Conservation (phyloP, 2,888 invertebrate species). For the Hofmannophila pseudospretella region DNA sequence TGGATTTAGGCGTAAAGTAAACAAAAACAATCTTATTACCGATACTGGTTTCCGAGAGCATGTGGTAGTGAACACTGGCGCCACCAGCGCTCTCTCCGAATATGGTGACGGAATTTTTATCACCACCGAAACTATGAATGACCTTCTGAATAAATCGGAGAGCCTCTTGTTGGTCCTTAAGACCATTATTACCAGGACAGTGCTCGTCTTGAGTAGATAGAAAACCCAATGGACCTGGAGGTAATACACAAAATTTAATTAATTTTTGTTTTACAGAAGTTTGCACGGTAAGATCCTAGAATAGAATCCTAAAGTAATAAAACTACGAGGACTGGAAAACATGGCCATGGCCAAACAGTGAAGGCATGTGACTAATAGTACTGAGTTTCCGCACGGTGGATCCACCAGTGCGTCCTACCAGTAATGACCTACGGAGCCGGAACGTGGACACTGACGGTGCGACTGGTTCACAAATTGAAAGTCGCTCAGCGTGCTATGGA, state of each 20-base stretch:
- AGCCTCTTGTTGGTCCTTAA: conserved; percentile 82
- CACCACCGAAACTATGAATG: conserved; percentile 80
- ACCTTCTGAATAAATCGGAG: conserved; percentile 80
- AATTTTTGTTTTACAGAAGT: background rate
- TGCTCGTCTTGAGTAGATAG: conserved; percentile 80
- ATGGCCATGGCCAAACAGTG: too few species aligned
- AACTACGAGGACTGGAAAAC: too few species aligned
- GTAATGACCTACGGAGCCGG: too few species aligned
- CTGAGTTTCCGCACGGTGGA: too few species aligned
- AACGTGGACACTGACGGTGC: too few species aligned
- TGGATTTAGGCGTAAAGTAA: too few species aligned
- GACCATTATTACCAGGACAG: conserved; percentile 82
- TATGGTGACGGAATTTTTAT: conserved; percentile 80
- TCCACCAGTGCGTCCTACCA: too few species aligned
- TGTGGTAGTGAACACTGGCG: conserved; percentile 82
- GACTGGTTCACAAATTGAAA: too few species aligned
- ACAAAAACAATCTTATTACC: too few species aligned
- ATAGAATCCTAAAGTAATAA: background rate
- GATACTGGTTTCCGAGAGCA: conserved; percentile 79
- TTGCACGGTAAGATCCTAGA: background rate
- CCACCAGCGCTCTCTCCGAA: conserved; percentile 86
- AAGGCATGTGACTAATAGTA: too few species aligned
- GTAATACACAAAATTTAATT: background rate
- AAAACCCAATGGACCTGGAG: conserved; percentile 80
- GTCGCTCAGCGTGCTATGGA: too few species aligned